Base-by-base conservation (phyloP, 2,797 vertebrate genomes). In the Myotis pilosus region DNA sequence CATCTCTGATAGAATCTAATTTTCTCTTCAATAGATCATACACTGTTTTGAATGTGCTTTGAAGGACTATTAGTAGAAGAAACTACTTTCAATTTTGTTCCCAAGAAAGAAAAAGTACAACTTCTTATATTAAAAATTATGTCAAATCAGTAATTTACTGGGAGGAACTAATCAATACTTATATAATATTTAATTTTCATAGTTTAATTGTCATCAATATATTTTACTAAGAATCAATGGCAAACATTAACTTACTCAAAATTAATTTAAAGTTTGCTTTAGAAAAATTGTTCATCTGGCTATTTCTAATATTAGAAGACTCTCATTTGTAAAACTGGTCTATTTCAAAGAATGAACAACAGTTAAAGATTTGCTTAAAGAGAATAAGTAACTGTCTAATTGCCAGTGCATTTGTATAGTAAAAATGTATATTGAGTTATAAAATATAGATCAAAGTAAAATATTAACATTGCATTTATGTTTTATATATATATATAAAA, bases 361-460 rank as follows among this genome's bases (percentile, higher is more conserved):
- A 57, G 83, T 25, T 47, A 47, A 47, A 41, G 1, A 68, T 89
- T 62, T 80, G 16, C 23, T 81, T 84, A 91, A 53, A 79, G 83
- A 85, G 11, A 69, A 30, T 49, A 87, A 64, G 19, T 64, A 85
- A 83, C 13, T 75, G 20, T 4, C 33, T 82, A 89, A 36, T 81
- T 78, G 7, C 28, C 75, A 68, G 16, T 55, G 4, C 57, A 55
- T 92, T 88, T 93, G 12, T 85, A 33, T 57, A 51, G 17, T 44
- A 20, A 68, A 91, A 78, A 51, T 53, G 8, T 68, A 72, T 41
- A 87, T 7, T 91, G 28, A 74, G 19, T 86, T 66, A 38, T 76
- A 95, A 90, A 76, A 80, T 91, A 51, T 9, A 57, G 17, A 81
- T 85, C 9, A 81, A 60, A 76, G 13, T 75, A 47, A 93, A 95